These are phyloP conservation scores for Drosophila sordidapex DNA, from an alignment of 2,888 invertebrate species.

Conservation along the genomic window DNA sequence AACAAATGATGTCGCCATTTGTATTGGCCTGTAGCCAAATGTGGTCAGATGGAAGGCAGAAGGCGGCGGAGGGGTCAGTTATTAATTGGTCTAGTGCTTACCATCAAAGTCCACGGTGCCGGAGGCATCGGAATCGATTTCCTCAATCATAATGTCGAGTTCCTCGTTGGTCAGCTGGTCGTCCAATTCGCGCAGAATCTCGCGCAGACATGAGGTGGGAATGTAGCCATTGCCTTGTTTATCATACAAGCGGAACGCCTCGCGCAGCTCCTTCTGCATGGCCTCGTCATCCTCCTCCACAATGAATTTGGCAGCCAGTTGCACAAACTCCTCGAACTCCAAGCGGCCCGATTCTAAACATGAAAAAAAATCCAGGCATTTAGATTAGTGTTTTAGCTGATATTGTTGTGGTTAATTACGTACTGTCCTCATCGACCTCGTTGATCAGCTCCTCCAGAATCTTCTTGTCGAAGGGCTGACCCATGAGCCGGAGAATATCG, in stretches of 20 bases:
- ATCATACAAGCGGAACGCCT: constrained; percentile 99
- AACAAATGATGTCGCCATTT: constrained; percentile 34
- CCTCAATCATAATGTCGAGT: constrained; percentile 98
- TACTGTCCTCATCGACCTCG: constrained; percentile 98
- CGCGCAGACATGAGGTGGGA: constrained; percentile 95
- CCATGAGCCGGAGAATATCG: constrained; percentile 97
- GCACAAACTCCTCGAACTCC: constrained; percentile 98
- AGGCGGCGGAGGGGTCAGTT: neutral
- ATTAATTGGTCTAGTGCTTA: constrained; percentile 84
- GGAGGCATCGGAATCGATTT: constrained; percentile 99
- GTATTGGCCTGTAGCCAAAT: constrained; percentile 52
- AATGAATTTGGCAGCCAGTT: constrained; percentile 97
- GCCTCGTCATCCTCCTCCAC: constrained; percentile 99
- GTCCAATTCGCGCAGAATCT: constrained; percentile 97
- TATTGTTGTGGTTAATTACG: constrained; percentile 83
- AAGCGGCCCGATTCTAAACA: constrained; percentile 95
- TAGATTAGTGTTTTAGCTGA: neutral
- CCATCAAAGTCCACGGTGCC: constrained; percentile 99
- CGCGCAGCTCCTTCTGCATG: constrained; percentile 98
- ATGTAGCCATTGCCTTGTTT: constrained; percentile 99
- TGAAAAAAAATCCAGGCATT: neutral
- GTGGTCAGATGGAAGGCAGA: constrained; percentile 25
- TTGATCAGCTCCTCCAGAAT: constrained; percentile 98
- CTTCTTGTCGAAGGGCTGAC: constrained; percentile 97
- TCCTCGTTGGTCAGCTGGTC: constrained; percentile 97